These are phyloP conservation scores for Actias luna DNA, from an alignment of 2,888 invertebrate species.

Conservation along the genomic window DNA sequence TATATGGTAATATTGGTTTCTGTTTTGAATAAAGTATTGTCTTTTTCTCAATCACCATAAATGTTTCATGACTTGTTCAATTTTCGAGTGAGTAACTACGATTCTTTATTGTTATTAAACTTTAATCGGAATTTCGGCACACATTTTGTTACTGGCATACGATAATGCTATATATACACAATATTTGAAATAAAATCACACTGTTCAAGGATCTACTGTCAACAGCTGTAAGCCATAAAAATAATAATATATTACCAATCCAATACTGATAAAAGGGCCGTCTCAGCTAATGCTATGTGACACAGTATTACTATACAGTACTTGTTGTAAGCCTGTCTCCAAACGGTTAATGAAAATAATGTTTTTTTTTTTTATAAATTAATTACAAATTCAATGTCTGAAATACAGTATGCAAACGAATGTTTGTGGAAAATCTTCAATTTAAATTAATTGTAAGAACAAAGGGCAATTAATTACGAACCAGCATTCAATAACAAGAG, in stretches of 20 bases:
- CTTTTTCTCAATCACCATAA: not conserved
- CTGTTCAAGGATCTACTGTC: not conserved
- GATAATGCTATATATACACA: not conserved
- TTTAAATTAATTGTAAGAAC: constrained; percentile 23
- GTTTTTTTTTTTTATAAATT: not conserved
- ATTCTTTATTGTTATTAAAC: not conserved
- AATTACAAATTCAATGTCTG: not conserved
- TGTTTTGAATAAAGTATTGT: too few relatives aligned
- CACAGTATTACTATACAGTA: too few relatives aligned
- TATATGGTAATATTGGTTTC: too few relatives aligned
- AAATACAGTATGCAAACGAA: not conserved
- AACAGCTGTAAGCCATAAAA: not conserved
- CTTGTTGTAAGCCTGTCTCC: too few relatives aligned
- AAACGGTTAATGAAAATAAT: not conserved
- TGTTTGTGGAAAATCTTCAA: not conserved
- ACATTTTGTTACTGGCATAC: not conserved
- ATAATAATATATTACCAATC: too few relatives aligned
- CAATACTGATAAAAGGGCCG: too few relatives aligned
- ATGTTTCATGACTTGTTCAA: not conserved
- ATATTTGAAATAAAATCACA: not conserved
- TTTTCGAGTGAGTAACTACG: not conserved
- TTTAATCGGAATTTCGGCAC: not conserved
- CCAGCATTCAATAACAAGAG: constrained; percentile 30
- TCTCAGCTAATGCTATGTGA: too few relatives aligned
- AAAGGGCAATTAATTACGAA: constrained; percentile 30